These are phyloP conservation scores for Pycnomerus fuliginosus DNA, from an alignment of 2,888 invertebrate genomes.

Conservation along the genomic window DNA sequence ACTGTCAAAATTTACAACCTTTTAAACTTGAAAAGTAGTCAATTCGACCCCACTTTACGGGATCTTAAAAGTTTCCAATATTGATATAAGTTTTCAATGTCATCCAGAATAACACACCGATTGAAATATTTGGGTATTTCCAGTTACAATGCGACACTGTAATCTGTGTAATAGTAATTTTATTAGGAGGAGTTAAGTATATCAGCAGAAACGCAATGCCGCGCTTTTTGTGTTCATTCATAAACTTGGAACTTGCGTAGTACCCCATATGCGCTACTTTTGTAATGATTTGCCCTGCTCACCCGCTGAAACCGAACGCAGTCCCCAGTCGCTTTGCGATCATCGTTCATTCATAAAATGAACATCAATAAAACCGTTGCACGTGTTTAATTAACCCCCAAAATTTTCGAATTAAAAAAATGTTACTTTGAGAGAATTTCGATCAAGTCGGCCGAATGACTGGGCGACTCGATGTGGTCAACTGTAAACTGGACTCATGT, in stretches of 20 bases:
- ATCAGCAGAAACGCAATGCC: slow-evolving; percentile 16
- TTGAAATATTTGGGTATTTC: no score
- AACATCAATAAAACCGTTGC: slow-evolving; percentile 28
- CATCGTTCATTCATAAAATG: slow-evolving; percentile 47
- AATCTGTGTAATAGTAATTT: no score
- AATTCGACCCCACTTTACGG: no score
- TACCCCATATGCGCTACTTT: slow-evolving; percentile 14
- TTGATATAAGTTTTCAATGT: no score
- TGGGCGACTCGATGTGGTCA: slow-evolving; percentile 23
- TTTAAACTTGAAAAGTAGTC: no score
- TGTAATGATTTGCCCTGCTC: slow-evolving; percentile 13
- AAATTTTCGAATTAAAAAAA: no score
- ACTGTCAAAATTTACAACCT: no score
- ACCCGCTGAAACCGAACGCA: slow-evolving; percentile 31
- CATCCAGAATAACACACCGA: no score
- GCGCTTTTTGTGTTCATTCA: slow-evolving; percentile 26
- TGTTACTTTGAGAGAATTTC: no score
- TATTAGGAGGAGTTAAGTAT: no score
- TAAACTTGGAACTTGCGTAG: slow-evolving; percentile 23
- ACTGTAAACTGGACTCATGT: slow-evolving; percentile 41
- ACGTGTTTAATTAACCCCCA: slow-evolving; percentile 27
- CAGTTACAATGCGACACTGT: no score
- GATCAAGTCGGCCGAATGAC: slow-evolving; percentile 5
- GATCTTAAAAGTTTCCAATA: no score
- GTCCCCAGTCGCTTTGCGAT: slow-evolving; percentile 31